Evolutionary conservation across 2,113 vertebrate species (phyloP).

Genomic region (Pycnonotus jocosus): DNA sequence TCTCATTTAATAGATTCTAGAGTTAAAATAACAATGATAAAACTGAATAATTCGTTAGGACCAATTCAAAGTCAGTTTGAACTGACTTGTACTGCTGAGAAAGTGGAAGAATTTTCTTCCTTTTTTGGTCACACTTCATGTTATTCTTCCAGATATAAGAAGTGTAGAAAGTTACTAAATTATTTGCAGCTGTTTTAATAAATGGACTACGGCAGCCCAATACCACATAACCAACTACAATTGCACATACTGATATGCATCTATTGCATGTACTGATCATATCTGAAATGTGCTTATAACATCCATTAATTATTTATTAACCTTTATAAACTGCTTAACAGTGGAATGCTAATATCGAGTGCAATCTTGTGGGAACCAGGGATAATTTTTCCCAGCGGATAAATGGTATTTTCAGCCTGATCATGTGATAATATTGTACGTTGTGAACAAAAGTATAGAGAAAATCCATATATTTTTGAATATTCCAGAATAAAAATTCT

Average conservation of each 20-base stretch:
- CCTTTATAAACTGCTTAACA: neutral
- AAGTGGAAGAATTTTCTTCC: neutral
- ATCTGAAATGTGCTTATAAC: conserved; percentile 10
- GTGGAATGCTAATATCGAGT: neutral
- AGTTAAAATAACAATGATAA: neutral
- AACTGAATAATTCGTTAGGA: neutral
- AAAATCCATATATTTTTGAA: neutral
- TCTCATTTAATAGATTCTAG: neutral
- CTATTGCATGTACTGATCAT: neutral
- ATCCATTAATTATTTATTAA: conserved; percentile 37
- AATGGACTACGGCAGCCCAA: neutral
- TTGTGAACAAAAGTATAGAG: neutral
- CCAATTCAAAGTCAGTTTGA: neutral
- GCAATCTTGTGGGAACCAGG: neutral
- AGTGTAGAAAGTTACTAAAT: neutral
- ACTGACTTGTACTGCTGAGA: neutral
- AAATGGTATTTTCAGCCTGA: neutral
- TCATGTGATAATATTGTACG: neutral
- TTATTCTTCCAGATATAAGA: neutral
- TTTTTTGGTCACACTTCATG: neutral
- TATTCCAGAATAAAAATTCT: neutral
- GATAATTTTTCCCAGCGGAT: neutral
- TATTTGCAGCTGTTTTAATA: conserved; percentile 44
- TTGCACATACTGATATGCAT: neutral
- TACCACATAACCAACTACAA: neutral